Evolutionary conservation across 2,888 invertebrate genomes (phyloP), one percentile per base, ranked within the genome.

Genomic region (Masnerella sp.): DNA sequence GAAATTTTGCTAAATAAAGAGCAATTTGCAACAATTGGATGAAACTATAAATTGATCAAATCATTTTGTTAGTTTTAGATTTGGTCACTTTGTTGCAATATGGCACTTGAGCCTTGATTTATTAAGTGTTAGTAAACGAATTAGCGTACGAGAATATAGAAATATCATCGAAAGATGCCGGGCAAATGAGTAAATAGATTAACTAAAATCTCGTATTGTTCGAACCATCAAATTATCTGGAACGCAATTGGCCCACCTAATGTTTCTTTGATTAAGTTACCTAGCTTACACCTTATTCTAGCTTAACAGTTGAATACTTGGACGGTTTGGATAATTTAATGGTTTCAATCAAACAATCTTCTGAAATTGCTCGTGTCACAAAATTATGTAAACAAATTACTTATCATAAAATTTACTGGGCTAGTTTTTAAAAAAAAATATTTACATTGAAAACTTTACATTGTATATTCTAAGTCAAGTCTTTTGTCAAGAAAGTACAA

Each of bases 281-380:
- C n/a, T 62, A 62, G 17, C 17, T 22, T 65, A 47, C 17, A 14
- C 18, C 22, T 45, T 38, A 47, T 4, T 12, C 38, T 58, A 43
- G 9, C 17, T 51, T 52, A 51, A 14, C 25, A 51, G 40, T 43
- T 54, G 45, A 9, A 25, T 18, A 51, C 43, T 51, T 59, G 68
- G 68, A 68, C 68, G 68, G 68, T 59, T 68, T 52, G 51, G 38
- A 68, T 59, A 59, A 68, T 52, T 59, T 43, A 59, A 68, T 68
- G 68, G 51, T 68, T 68, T 36, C 12, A 61, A 47, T 47, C 18
- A 59, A 58, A 45, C 34, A 14, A 58, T 18, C 42, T 52, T 36
- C 5, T 42, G 15, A 17, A 52, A 52, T 36, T 52, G 18, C 14
- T 40, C 7, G 14, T 64, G 52, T 51, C 25, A 17, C 45, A 38